Base-by-base conservation (phyloP, 2,888 invertebrate species). In the Carterocephalus palaemon region DNA sequence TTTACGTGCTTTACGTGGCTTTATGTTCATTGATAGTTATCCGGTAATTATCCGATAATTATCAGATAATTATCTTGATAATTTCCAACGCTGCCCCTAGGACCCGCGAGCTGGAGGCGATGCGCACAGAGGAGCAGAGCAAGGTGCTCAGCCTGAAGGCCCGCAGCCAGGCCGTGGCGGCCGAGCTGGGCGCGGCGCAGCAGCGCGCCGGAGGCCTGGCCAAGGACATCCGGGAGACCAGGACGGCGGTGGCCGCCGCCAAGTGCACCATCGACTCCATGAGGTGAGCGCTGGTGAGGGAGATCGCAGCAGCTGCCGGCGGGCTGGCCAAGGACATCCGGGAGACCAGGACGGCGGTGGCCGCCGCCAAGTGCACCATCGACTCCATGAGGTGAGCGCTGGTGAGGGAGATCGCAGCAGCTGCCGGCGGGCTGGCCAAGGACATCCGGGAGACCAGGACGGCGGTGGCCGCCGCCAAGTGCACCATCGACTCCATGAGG, bases 241-340 rank as follows among this genome's bases (percentile, higher is more conserved):
- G 87, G 28, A 92, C 94, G 3, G 95, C 94, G 1, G 97, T 98
- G 0, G 95, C 96, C 0, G 92, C 94, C 22, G 94, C 96, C 1
- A 98, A 98, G 76, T 91, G 95, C 1, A 95, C 95, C n/a, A 99
- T 99, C 46, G 99, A 99, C 71, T 94, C 95, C 0, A 98, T 98
- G 98, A 88, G 94, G 69, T 90, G 2, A 53, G 61, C 22, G 4
- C 3, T 7, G 10, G 19, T 4, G 4, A 10, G 1, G n/a, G n/a
- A n/a, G n/a, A n/a, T n/a, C 83, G 4, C 80, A 78, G 5, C 75
- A 80, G 2, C 73, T 34, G 75, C 73, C 2, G 63, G 68, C 0
- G 64, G 69, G 28, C 57, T 87, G 6, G 84, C 85, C 4, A 69
- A 68, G 37, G 74, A 73, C 13, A 88, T 86, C 8, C 53, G 87